A percentile compares a stretch with the other conserved stretches of the same genome.
phyloP scores from a whole-genome alignment of 2,888 invertebrate species.

The Drosophila macrothrix region DNA sequence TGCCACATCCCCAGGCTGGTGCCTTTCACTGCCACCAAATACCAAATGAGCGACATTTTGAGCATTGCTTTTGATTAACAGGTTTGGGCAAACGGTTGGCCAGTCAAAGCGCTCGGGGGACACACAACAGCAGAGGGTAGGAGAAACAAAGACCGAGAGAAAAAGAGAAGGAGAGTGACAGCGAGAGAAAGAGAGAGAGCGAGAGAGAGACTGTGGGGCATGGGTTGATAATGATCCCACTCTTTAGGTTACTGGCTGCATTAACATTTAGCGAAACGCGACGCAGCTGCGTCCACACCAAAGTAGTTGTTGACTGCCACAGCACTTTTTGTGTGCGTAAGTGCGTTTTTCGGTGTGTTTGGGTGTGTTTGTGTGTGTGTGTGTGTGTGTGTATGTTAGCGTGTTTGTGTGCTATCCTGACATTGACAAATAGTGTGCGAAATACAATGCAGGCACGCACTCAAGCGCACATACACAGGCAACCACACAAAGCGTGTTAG shows the following conservation, averaged over 20 bases:
- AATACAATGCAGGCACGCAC: conserved; percentile 60
- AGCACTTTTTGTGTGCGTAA: conserved; percentile 21
- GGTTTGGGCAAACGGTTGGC: conserved; percentile 45
- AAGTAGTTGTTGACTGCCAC: conserved; percentile 51
- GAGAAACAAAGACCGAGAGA: not conserved
- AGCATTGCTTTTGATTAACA: conserved; percentile 69
- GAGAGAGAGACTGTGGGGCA: not conserved
- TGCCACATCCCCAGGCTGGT: conserved; percentile 23
- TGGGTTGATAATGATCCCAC: conserved; percentile 13
- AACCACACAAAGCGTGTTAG: not conserved
- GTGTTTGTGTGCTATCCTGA: conserved; percentile 44
- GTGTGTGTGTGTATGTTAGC: conserved; percentile 4
- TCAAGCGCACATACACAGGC: conserved; percentile 1
- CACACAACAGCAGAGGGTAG: not conserved
- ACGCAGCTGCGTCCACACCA: conserved; percentile 44
- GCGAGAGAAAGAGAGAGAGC: too few species aligned
- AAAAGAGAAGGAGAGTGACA: not conserved
- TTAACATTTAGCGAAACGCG: conserved; percentile 58
- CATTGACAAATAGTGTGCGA: conserved; percentile 78
- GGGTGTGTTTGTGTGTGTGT: not conserved
- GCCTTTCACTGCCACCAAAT: conserved; percentile 35
- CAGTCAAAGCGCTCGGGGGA: conserved; percentile 11
- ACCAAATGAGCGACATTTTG: conserved; percentile 71
- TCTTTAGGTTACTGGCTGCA: conserved; percentile 42
- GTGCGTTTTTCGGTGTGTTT: conserved; percentile 8